These are phyloP conservation scores for Anomalospiza imberbis DNA, from an alignment of 2,797 vertebrate genomes.

Conservation along the genomic window DNA sequence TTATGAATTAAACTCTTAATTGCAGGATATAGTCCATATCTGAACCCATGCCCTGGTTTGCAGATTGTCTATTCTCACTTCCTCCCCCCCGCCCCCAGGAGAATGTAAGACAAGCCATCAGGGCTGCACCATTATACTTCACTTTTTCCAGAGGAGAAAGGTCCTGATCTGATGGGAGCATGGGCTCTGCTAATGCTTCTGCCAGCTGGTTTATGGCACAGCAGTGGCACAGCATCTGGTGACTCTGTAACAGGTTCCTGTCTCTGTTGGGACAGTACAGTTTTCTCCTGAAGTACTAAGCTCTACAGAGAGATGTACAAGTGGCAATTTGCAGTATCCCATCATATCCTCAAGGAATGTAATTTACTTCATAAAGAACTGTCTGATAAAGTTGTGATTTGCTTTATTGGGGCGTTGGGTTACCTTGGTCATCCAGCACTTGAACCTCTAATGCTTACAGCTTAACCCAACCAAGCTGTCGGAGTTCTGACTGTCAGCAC, in stretches of 20 bases:
- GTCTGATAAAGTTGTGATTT: not conserved
- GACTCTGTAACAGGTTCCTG: not conserved
- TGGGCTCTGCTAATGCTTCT: not conserved
- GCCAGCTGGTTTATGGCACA: not conserved
- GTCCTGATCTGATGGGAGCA: not conserved
- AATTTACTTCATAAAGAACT: not conserved
- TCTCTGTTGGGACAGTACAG: not conserved
- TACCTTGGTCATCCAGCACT: not conserved
- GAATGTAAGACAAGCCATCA: not conserved
- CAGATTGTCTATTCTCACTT: not conserved
- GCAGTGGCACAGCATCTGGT: not conserved
- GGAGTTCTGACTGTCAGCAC: not conserved
- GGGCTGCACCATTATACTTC: not conserved
- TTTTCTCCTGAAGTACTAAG: not conserved
- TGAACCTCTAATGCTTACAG: conserved; percentile 14
- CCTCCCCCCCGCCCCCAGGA: not conserved
- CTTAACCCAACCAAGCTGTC: not conserved
- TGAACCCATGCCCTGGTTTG: not conserved
- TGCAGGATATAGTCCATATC: not conserved
- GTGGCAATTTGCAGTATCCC: not conserved
- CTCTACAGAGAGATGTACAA: not conserved
- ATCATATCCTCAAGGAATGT: not conserved
- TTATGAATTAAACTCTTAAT: not conserved
- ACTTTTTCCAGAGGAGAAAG: not conserved
- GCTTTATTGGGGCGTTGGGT: not conserved